Base-by-base conservation (phyloP, 1,140 invertebrate species). In the Anastrepha ludens region DNA sequence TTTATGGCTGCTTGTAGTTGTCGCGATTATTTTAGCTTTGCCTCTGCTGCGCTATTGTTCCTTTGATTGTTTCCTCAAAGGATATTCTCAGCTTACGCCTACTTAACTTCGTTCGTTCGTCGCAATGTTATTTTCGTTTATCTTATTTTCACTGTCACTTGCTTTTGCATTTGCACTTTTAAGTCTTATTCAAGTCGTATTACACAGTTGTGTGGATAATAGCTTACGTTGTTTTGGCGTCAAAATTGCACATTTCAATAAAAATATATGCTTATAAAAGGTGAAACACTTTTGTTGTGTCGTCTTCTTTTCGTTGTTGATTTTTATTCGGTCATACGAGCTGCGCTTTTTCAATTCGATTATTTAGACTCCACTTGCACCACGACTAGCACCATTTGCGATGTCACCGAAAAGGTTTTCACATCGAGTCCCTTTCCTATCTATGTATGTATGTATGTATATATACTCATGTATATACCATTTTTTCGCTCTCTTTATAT, bases 41-140 rank as follows among this genome's bases (percentile, higher is more conserved):
- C 55, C 74, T 81, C 17, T 8, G 29, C 50, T 47, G 74, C 74
- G 50, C 74, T 81, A 55, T 81, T 81, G 74, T 81, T 81, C 50
- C 55, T 81, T 81, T 55, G 74, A 55, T 81, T 81, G 74, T 81
- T 81, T 81, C 74, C 74, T 81, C 74, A 81, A 81, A 81, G 74
- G 74, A 81, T 81, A 81, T 81, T 81, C 64, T 67, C 74, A 81
- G 74, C 74, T 81, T 81, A 81, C 74, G 50, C 74, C 74, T 81
- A 17, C 74, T 81, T 81, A 81, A 81, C 47, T 81, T 81, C 74
- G 74, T 39, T 62, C 4, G 11, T 11, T 62, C 55, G 13, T 17
- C 29, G 64, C 64, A 67, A 11, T 67, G 1, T 2, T 67, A 4
- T 55, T 55, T 50, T 17, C 74, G 74, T 81, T 81, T 81, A 81